phyloP scores from a whole-genome alignment of 2,797 vertebrate species.

The Sebastes matsubarae region DNA sequence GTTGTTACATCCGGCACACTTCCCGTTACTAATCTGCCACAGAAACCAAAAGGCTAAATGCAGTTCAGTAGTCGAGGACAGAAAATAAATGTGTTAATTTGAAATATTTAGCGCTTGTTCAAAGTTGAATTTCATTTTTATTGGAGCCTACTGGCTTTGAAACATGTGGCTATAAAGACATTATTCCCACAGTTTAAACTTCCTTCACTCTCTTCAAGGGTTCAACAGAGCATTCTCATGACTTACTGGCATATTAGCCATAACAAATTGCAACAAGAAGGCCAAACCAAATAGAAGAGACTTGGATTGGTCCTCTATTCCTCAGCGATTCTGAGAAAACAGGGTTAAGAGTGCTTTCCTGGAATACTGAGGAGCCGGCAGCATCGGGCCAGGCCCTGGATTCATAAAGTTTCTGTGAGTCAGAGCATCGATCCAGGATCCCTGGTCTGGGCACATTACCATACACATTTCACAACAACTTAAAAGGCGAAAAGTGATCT shows the following conservation, averaged over 20 bases:
- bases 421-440: constrained; percentile 51
- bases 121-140: constrained; percentile 51
- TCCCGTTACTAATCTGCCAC: constrained; percentile 18
- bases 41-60: constrained; percentile 41
- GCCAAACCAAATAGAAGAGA: constrained; percentile 72
- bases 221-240: constrained; percentile 62
- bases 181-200: constrained; percentile 59
- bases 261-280: constrained; percentile 69
- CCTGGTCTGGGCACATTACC: constrained; percentile 47
- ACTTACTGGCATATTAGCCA: constrained; percentile 67
- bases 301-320: constrained; percentile 60
- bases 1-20: constrained; percentile 16
- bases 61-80: constrained; percentile 45
- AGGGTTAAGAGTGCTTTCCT: constrained; percentile 65
- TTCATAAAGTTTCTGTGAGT: constrained; percentile 58
- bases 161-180: constrained; percentile 55
- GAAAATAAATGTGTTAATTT: constrained; percentile 37
- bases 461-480: constrained; percentile 57
- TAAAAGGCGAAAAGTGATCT: constrained; percentile 54
- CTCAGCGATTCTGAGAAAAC: constrained; percentile 69
- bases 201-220: constrained; percentile 44
- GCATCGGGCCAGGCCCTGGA: constrained; percentile 44
- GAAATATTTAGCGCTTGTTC: constrained; percentile 37
- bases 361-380: constrained; percentile 60
- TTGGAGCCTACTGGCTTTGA: constrained; percentile 51